These are phyloP conservation scores for Torymus auratus DNA, from an alignment of 2,888 invertebrate species.

Conservation along the genomic window DNA sequence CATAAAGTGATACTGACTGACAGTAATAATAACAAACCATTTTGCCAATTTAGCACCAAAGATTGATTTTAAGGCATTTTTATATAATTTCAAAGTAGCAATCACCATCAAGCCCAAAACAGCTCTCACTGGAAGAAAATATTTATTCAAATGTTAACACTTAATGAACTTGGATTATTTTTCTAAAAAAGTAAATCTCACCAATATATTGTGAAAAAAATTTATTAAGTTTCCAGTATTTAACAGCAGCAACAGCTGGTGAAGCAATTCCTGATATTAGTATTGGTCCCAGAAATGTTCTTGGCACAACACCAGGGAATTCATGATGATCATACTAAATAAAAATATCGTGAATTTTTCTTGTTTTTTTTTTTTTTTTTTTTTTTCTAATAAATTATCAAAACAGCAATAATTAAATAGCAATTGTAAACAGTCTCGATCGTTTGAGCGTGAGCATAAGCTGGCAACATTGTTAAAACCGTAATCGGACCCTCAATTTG, in stretches of 20 bases:
- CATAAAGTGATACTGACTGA: constrained; percentile 98
- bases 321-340: constrained; percentile 96
- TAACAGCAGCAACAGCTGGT: constrained; percentile 85
- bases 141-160: constrained; percentile 57
- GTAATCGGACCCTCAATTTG: constrained; percentile 2
- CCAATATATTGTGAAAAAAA: constrained; percentile 93
- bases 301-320: constrained; percentile 98
- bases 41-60: constrained; percentile 88
- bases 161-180: neutral
- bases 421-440: too few relatives aligned
- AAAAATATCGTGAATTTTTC: constrained; percentile 1
- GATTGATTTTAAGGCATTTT: constrained; percentile 84
- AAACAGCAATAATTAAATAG: too few relatives aligned
- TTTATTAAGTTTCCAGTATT: constrained; percentile 86
- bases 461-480: too few relatives aligned
- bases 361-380: neutral
- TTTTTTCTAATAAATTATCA: neutral
- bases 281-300: constrained; percentile 95
- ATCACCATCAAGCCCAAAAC: constrained; percentile 88
- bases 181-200: constrained; percentile 76
- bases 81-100: constrained; percentile 84
- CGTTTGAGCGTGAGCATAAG: too few relatives aligned
- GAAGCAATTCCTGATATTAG: constrained; percentile 87
- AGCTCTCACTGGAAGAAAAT: constrained; percentile 85
- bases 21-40: constrained; percentile 90